These are phyloP conservation scores for Heliconius hortense DNA, from an alignment of 2,888 invertebrate genomes.

Conservation along the genomic window DNA sequence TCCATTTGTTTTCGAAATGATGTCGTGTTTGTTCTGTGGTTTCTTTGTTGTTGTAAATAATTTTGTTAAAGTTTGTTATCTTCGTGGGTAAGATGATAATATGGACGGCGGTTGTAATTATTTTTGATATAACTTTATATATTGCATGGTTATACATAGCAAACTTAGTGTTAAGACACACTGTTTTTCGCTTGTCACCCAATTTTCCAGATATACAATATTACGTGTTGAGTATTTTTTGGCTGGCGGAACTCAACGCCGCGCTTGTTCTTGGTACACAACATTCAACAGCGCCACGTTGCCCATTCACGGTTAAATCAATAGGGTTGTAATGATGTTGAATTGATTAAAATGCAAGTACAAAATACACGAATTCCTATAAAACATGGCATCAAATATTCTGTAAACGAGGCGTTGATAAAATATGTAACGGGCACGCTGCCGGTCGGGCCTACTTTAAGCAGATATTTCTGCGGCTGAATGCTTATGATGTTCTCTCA, in stretches of 20 bases:
- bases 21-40: background rate
- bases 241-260: no score
- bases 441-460: slow-evolving; percentile 34
- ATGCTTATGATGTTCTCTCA: slow-evolving; percentile 15
- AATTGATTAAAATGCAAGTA: slow-evolving; percentile 25
- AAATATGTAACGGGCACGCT: slow-evolving; percentile 59
- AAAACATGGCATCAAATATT: slow-evolving; percentile 57
- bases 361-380: slow-evolving; percentile 10
- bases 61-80: background rate
- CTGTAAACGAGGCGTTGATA: slow-evolving; percentile 62
- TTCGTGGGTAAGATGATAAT: background rate
- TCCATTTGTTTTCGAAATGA: background rate
- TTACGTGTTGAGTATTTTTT: no score
- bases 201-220: no score
- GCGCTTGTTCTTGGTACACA: background rate
- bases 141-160: no score
- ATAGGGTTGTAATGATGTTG: slow-evolving; percentile 5
- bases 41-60: background rate
- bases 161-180: background rate
- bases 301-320: background rate
- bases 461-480: slow-evolving; percentile 28
- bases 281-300: background rate
- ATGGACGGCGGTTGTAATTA: no score
- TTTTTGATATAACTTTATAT: no score
- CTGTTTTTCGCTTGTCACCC: background rate